Base-by-base conservation (phyloP, 1,140 invertebrate genomes). In the Macrobrachium nipponense region DNA sequence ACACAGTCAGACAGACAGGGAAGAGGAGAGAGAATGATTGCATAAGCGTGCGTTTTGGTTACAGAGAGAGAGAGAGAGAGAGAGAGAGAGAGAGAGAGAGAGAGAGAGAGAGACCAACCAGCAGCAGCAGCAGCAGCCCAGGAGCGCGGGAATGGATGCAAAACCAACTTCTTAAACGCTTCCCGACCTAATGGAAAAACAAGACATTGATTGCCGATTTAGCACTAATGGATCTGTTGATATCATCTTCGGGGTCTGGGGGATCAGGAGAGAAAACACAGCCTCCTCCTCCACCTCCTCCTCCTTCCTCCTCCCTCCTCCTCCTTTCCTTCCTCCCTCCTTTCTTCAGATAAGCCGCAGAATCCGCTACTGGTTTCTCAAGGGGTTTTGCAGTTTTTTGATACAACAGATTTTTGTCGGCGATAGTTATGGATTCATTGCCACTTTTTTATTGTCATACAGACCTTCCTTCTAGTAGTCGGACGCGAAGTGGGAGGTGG, bases 141-240 rank as follows among this genome's bases (percentile, higher is more conserved):
- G 12, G 44, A 18, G 60, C 4, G 60, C 4, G n/a, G 62, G 58
- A 27, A 23, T 14, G 51, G 51, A 27, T 36, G 18, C 23, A 61
- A 68, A 23, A 36, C 51, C 17, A 78, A 27, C 51, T n/a, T 82
- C 68, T 59, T 59, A 60, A 59, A 20, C 15, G 66, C 12, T 23
- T 44, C 11, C 12, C 10, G 3, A 59, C 20, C 64, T 82, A 82
- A 72, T 82, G 66, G 66, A 72, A 61, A 60, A 82, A 82, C 68
- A 72, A 60, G 68, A 59, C 80, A 82, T 81, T 82, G 66, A 82
- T 82, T 82, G 66, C 70, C 80, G 80, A 82, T 82, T 72, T 82
- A 61, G 44, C 36, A 27, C 44, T 82, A 68, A 82, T 82, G 80
- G 66, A 59, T 72, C 72, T 72, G 80, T 82, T 72, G 80, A 59